These are phyloP conservation scores for Agrochola litura DNA, from an alignment of 2,888 invertebrate genomes.

Conservation along the genomic window DNA sequence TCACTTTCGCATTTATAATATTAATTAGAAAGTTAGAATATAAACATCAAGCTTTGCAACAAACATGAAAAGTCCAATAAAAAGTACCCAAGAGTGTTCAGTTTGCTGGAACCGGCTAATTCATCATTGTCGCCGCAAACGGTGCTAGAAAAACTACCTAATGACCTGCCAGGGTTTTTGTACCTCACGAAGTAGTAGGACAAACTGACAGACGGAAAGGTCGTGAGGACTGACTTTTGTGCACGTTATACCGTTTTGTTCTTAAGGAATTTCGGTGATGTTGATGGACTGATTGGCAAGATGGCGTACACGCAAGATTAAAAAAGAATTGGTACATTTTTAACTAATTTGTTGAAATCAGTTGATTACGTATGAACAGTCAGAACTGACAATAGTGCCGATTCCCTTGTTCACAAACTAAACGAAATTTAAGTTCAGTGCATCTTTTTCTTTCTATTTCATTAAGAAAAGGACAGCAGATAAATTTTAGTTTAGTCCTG, in stretches of 20 bases:
- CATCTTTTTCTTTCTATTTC: too few species aligned
- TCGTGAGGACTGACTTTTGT: constrained; percentile 57
- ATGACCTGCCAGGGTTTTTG: constrained; percentile 75
- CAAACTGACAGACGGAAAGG: constrained; percentile 46
- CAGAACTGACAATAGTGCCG: neutral
- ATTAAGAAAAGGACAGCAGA: too few species aligned
- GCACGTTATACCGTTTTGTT: constrained; percentile 37
- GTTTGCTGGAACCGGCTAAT: constrained; percentile 69
- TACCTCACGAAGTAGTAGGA: constrained; percentile 62
- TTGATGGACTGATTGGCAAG: constrained; percentile 24
- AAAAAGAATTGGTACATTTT: neutral
- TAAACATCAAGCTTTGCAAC: constrained; percentile 27
- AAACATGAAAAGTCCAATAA: constrained; percentile 60
- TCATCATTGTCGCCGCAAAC: constrained; percentile 78
- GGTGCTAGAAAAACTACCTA: constrained; percentile 76
- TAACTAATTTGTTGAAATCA: neutral
- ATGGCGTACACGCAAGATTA: neutral
- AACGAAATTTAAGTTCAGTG: too few species aligned
- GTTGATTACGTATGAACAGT: neutral
- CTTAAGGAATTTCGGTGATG: constrained; percentile 22
- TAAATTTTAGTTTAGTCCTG: too few species aligned
- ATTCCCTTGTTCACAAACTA: too few species aligned
- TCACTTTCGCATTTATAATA: too few species aligned
- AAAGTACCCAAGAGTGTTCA: constrained; percentile 61
- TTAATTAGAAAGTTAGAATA: too few species aligned